Evolutionary conservation across 2,113 vertebrate species (phyloP).

Genomic region (Elachura formosa): DNA sequence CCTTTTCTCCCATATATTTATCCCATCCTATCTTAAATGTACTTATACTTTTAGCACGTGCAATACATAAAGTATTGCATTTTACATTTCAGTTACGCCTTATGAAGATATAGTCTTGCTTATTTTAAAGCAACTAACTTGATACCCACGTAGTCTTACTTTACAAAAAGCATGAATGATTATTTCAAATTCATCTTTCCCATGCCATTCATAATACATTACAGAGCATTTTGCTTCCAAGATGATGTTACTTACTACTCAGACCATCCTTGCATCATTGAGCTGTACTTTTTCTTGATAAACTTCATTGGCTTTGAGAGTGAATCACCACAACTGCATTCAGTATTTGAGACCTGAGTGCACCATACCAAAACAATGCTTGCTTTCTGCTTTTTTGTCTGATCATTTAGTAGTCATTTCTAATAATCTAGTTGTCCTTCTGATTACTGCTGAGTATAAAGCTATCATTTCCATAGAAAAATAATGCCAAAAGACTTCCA

Average conservation of each 20-base stretch:
- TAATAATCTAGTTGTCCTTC: not conserved
- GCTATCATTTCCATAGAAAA: not conserved
- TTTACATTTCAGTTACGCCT: not conserved
- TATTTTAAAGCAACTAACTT: not conserved
- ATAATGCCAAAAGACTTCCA: not conserved
- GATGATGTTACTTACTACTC: not conserved
- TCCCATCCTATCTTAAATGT: not conserved
- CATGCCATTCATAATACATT: not conserved
- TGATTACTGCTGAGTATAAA: not conserved
- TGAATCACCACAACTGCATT: not conserved
- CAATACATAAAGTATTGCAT: not conserved
- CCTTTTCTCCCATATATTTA: not conserved
- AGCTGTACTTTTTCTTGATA: not conserved
- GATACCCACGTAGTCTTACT: not conserved
- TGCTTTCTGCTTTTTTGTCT: not conserved
- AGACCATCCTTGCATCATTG: accelerated
- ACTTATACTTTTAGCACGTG: not conserved
- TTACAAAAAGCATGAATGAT: not conserved
- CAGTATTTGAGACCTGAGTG: not conserved
- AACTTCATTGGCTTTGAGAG: not conserved
- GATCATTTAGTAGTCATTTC: not conserved
- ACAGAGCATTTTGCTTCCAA: not conserved
- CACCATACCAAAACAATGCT: not conserved
- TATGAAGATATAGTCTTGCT: not conserved
- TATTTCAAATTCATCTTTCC: not conserved